Conservation (phyloP, 2,797 vertebrate genomes). For the Falco naumanni region DNA sequence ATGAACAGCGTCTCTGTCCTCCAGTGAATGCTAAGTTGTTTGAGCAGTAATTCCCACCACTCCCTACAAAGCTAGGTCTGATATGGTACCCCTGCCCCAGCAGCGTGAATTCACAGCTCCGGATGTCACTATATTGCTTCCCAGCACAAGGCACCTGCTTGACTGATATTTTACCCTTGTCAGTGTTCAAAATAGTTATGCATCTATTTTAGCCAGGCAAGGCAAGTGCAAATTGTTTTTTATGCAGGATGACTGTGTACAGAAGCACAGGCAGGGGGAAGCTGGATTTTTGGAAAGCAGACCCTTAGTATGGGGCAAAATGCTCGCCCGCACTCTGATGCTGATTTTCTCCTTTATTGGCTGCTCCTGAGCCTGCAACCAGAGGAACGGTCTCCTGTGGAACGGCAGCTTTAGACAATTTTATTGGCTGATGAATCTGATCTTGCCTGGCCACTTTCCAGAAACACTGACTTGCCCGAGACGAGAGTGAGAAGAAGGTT, state of each 20-base stretch:
- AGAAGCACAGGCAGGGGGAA: not conserved
- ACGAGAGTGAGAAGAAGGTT: constrained; percentile 65
- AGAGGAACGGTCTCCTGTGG: constrained; percentile 60
- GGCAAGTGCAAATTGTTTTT: not conserved
- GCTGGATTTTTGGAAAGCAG: not conserved
- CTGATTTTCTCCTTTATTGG: constrained; percentile 59
- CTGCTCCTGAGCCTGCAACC: constrained; percentile 60
- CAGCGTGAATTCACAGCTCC: not conserved
- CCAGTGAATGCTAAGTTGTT: rapidly evolving
- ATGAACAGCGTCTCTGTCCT: not conserved
- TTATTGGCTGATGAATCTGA: constrained; percentile 75
- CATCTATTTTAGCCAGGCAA: constrained; percentile 23
- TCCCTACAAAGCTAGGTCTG: not conserved
- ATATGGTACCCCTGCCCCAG: no score
- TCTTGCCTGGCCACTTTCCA: constrained; percentile 69
- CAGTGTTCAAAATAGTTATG: not conserved
- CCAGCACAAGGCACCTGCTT: constrained; percentile 5
- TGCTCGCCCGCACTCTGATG: not conserved
- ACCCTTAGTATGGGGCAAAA: not conserved
- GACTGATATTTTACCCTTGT: constrained; percentile 28
- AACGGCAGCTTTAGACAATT: constrained; percentile 67
- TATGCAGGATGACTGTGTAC: not conserved
- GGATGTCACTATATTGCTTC: not conserved
- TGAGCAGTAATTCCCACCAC: not conserved
- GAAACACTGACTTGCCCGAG: constrained; percentile 63